phyloP scores from a whole-genome alignment of 2,113 vertebrate species.

The Phylloscopus trochiloides region DNA sequence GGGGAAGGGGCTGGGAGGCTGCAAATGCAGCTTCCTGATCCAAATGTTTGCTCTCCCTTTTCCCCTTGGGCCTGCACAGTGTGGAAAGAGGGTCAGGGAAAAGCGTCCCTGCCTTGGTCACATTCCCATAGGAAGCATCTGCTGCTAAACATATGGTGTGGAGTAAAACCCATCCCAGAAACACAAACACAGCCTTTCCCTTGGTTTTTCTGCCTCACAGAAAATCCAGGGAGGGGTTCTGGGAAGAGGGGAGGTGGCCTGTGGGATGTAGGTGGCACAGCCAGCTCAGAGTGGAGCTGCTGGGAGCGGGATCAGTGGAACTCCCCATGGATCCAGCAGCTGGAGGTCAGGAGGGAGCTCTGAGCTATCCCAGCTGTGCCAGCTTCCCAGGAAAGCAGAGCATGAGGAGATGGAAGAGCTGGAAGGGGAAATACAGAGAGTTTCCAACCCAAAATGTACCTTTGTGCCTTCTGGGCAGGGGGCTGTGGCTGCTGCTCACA shows the following conservation, averaged over 20 bases:
- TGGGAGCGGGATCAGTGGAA: neutral
- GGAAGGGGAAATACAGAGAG: rapidly evolving
- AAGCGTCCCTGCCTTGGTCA: neutral
- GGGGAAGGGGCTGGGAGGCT: neutral
- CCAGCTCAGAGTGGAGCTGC: neutral
- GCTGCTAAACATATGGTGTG: conserved; percentile 42
- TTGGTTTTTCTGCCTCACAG: neutral
- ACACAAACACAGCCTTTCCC: neutral
- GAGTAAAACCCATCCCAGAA: neutral
- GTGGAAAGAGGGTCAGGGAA: conserved; percentile 37
- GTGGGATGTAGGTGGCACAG: neutral
- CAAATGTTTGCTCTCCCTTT: conserved; percentile 34
- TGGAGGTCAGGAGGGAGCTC: neutral
- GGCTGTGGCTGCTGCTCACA: neutral
- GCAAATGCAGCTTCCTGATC: conserved; percentile 3
- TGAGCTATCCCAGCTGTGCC: neutral
- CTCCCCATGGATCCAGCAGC: neutral
- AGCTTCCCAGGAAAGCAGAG: neutral
- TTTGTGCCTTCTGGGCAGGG: neutral
- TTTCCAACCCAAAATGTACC: neutral
- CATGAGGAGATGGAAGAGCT: neutral
- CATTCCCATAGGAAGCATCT: conserved; percentile 61
- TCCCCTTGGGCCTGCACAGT: neutral
- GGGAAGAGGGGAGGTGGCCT: neutral
- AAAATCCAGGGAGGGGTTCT: neutral